Conservation (phyloP, 2,888 invertebrate species). For the Thalpophila matura region DNA sequence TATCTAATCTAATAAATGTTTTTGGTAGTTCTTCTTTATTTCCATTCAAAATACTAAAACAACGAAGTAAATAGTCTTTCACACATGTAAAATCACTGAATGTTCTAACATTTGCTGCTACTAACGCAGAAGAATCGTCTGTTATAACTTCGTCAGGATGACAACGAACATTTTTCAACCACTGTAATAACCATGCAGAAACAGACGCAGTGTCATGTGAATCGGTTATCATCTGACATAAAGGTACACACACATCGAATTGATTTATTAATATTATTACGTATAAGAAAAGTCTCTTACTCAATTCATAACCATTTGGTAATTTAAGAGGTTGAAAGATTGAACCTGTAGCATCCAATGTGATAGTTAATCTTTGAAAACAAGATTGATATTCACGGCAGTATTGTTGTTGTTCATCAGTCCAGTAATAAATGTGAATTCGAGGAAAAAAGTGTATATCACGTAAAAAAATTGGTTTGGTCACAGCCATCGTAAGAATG, state of each 20-base stretch:
- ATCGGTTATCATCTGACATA: conserved; percentile 9
- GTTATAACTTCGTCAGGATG: conserved; percentile 15
- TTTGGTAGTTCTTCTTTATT: conserved; percentile 11
- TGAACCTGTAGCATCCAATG: too few relatives aligned
- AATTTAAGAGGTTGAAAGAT: conserved; percentile 9
- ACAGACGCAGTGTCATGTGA: conserved; percentile 9
- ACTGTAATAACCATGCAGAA: conserved; percentile 4
- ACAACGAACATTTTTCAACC: conserved; percentile 9
- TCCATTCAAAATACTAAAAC: conserved; percentile 13
- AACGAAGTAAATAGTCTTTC: conserved; percentile 12
- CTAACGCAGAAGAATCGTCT: conserved; percentile 10
- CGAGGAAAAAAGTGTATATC: conserved; percentile 3
- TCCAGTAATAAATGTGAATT: too few relatives aligned
- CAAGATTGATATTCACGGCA: too few relatives aligned
- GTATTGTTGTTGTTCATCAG: too few relatives aligned
- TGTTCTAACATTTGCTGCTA: conserved; percentile 9
- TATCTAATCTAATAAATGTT: conserved; percentile 7
- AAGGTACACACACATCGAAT: conserved; percentile 8
- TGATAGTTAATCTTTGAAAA: too few relatives aligned
- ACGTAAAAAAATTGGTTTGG: conserved; percentile 11
- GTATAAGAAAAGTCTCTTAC: conserved; percentile 8
- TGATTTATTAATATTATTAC: conserved; percentile 11
- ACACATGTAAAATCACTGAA: conserved; percentile 10
- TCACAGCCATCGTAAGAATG: conserved; percentile 10
- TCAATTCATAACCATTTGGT: conserved; percentile 7